phyloP scores from a whole-genome alignment of 2,113 vertebrate species.

The Mellivora capensis region DNA sequence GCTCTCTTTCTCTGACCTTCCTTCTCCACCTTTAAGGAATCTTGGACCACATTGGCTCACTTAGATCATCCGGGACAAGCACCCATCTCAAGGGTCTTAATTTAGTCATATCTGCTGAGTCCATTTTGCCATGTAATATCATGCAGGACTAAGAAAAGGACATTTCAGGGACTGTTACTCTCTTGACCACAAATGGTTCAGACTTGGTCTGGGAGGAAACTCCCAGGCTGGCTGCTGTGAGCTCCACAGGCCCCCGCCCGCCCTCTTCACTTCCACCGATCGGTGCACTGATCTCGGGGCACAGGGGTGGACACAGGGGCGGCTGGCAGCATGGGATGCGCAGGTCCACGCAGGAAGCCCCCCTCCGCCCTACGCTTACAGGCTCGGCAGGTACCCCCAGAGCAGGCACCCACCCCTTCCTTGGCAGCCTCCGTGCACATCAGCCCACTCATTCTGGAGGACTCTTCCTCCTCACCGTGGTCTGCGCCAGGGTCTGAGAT shows the following conservation, averaged over 20 bases:
- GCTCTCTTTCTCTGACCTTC: not conserved
- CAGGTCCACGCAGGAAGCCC: fast-evolving
- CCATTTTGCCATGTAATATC: too few species aligned
- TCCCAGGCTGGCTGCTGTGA: not conserved
- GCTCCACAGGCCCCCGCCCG: not conserved
- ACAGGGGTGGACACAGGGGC: not conserved
- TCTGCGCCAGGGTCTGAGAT: not conserved
- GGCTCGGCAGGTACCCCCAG: too few species aligned
- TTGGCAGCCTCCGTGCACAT: fast-evolving
- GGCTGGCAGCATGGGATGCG: fast-evolving
- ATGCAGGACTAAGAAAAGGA: fast-evolving
- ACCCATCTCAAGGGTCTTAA: too few species aligned
- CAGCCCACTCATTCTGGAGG: not conserved
- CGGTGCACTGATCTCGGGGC: fast-evolving
- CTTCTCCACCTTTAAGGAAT: not conserved
- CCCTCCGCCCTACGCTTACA: too few species aligned
- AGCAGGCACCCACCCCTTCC: fast-evolving
- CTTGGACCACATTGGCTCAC: fast-evolving
- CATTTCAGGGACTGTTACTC: not conserved
- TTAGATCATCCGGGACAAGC: not conserved
- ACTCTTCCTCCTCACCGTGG: not conserved
- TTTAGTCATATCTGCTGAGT: too few species aligned
- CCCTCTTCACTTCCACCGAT: not conserved
- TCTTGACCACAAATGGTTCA: not conserved
- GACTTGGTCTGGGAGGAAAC: not conserved